These are phyloP conservation scores for Rhodeus uyekii DNA, from an alignment of 2,797 vertebrate species.

Conservation along the genomic window DNA sequence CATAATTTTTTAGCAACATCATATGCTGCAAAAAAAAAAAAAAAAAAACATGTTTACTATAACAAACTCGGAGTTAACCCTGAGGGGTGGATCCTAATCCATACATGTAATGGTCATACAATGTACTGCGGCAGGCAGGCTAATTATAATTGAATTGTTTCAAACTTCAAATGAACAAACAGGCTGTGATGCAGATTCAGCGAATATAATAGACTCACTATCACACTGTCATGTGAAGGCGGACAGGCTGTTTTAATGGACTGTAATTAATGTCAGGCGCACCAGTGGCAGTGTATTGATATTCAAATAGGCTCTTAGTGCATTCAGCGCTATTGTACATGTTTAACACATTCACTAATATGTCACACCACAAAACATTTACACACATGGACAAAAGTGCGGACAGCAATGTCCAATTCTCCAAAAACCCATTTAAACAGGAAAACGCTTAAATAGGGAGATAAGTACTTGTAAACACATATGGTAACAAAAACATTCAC, in stretches of 20 bases:
- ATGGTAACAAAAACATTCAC: neutral
- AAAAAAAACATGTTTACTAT: neutral
- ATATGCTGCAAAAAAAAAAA: neutral
- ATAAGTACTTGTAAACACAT: constrained; percentile 46
- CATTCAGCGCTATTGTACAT: constrained; percentile 39
- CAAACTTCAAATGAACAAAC: constrained; percentile 65
- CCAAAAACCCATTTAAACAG: neutral
- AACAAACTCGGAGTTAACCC: neutral
- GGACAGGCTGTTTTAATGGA: constrained; percentile 71
- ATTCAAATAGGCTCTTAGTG: constrained; percentile 63
- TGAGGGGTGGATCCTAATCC: constrained; percentile 4
- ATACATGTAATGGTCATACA: constrained; percentile 64
- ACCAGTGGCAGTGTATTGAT: constrained; percentile 67
- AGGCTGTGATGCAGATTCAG: constrained; percentile 60
- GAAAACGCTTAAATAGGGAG: constrained; percentile 19
- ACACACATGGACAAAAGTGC: neutral
- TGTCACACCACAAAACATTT: neutral
- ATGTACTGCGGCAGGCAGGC: constrained; percentile 58
- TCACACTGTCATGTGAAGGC: constrained; percentile 68
- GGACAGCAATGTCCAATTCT: constrained; percentile 9
- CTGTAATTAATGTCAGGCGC: constrained; percentile 74
- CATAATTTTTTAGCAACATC: neutral
- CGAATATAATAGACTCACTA: constrained; percentile 67
- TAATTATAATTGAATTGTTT: constrained; percentile 69
- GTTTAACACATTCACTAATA: constrained; percentile 21